Conservation (phyloP, 1,140 invertebrate species). For the Holotrichia oblita region DNA sequence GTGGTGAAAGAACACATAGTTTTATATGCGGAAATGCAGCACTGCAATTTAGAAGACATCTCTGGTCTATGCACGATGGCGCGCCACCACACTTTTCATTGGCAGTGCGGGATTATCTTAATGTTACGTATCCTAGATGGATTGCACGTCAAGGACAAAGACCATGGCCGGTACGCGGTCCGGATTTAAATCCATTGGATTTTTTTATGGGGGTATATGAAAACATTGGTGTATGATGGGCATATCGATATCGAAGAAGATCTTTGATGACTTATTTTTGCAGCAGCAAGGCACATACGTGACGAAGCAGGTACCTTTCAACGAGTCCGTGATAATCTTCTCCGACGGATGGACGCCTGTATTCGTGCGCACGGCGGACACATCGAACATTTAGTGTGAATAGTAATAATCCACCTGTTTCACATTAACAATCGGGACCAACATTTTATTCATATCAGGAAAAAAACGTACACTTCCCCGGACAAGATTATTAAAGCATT, state of each 20-base stretch:
- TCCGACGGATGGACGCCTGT: too few relatives aligned
- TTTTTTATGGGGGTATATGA: constrained; percentile 24
- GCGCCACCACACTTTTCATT: constrained; percentile 24
- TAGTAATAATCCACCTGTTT: too few relatives aligned
- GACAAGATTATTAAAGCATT: too few relatives aligned
- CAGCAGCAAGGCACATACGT: background rate
- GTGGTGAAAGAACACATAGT: too few relatives aligned
- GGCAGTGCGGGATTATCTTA: constrained; percentile 18
- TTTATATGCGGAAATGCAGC: constrained; percentile 42
- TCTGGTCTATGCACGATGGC: constrained; percentile 41
- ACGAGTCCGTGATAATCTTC: too few relatives aligned
- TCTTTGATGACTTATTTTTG: background rate
- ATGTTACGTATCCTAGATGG: background rate
- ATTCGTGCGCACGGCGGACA: too few relatives aligned
- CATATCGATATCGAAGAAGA: background rate
- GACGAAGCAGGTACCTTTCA: too few relatives aligned
- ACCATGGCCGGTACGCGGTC: background rate
- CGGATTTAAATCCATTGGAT: constrained; percentile 24
- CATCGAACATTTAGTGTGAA: too few relatives aligned
- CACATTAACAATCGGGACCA: too few relatives aligned
- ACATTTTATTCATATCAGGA: too few relatives aligned
- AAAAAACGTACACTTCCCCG: too few relatives aligned
- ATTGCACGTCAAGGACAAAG: background rate
- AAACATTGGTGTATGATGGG: background rate
- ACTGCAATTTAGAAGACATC: background rate